Evolutionary conservation across 2,797 vertebrate genomes (phyloP), one percentile per base, ranked within the genome.

Genomic region (Tinamus major): DNA sequence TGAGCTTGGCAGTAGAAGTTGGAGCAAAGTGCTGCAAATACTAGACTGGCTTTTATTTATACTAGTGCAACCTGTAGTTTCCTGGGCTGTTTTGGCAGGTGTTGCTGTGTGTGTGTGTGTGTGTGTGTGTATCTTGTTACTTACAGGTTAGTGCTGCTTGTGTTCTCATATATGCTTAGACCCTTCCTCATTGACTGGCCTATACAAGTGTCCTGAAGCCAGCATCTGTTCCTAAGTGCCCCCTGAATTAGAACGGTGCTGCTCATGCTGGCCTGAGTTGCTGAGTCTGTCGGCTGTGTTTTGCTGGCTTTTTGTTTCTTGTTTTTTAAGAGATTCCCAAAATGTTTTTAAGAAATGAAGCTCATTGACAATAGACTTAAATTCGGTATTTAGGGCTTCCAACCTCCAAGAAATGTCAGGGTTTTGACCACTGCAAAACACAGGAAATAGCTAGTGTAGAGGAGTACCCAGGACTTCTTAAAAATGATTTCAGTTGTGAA

Each of bases 61-160:
- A 1, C 35, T 64, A 31, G 27, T 61, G 24, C 24, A 23, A 44
- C 16, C 16, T 79, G 16, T 59, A 41, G 37, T 24, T 76, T 67
- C 17, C 48, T 27, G 31, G 63, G 42, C 42, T 68, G 29, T 31
- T 15, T 65, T 9, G 7, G 49, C 33, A 77, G 13, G 4, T 64
- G 15, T 5, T 64, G 33, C 49, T 81, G 59, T 15, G 76, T 59
- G 79, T 76, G 17, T 48, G 17, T 11, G 35, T 27, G 23, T 26
- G 13, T 14, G 13, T 14, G 13, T 16, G 42, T 16, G 14, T 42
- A 16, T 42, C 29, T 31, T 55, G 44, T 63, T 56, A 13, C 13
- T 41, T 79, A 35, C 20, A 17, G 51, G 49, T 49, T 55, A 39
- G 59, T 76, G 0, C 0, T 9, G 13, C 39, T 58, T 24, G 26